phyloP scores from a whole-genome alignment of 2,113 vertebrate genomes.

The Marcusenius ussheri region DNA sequence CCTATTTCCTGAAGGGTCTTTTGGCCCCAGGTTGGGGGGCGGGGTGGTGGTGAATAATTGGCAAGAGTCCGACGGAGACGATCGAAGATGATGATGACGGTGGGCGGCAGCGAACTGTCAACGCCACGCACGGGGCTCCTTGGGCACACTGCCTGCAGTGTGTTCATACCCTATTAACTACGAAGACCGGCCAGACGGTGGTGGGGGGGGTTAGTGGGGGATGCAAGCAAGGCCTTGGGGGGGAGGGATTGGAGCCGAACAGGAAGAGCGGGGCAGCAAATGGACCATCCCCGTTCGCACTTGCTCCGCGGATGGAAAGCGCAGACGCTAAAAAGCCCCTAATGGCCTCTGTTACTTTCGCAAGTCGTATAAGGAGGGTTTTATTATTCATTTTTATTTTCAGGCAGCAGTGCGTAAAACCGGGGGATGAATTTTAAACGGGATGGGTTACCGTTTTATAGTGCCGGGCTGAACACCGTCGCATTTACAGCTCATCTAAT shows the following conservation, averaged over 20 bases:
- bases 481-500: neutral
- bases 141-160: neutral
- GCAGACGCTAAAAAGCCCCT: neutral
- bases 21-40: neutral
- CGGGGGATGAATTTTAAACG: conserved; percentile 24
- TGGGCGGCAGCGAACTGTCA: neutral
- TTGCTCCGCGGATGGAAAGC: neutral
- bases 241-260: neutral
- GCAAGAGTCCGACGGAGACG: neutral
- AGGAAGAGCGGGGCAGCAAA: neutral
- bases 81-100: neutral
- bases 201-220: neutral
- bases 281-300: neutral
- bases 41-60: neutral
- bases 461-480: neutral
- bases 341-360: conserved; percentile 7
- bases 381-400: conserved; percentile 26
- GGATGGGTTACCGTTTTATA: conserved; percentile 21
- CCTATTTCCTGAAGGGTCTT: neutral
- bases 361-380: conserved; percentile 1
- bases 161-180: conserved; percentile 14
- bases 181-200: neutral
- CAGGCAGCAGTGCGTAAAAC: conserved; percentile 26
- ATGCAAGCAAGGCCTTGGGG: neutral
- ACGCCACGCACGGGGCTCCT: neutral